phyloP scores from a whole-genome alignment of 2,113 vertebrate species.

The Microtus richardsoni region DNA sequence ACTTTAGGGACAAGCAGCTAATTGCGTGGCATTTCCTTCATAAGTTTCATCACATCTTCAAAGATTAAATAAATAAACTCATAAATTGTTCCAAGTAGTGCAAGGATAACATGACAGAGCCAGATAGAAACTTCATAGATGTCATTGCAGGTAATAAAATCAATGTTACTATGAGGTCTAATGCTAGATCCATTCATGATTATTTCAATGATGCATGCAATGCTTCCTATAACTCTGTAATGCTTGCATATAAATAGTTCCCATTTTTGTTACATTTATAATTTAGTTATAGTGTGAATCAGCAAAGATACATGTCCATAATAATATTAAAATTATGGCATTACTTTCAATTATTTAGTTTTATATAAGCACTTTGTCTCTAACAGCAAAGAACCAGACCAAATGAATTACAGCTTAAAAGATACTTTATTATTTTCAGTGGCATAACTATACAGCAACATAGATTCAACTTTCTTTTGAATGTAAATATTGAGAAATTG shows the following conservation, averaged over 20 bases:
- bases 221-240: background rate
- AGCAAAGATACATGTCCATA: background rate
- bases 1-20: background rate
- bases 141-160: background rate
- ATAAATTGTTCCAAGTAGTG: slow-evolving; percentile 1
- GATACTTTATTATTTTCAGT: background rate
- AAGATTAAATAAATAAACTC: background rate
- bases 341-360: background rate
- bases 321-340: background rate
- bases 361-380: background rate
- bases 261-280: background rate
- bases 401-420: background rate
- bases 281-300: background rate
- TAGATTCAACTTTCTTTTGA: background rate
- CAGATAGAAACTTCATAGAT: background rate
- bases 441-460: background rate
- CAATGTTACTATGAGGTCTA: fast-evolving
- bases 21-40: background rate
- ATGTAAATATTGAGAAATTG: background rate
- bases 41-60: background rate
- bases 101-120: background rate
- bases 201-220: background rate
- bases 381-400: background rate
- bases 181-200: background rate
- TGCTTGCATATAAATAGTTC: background rate